These are phyloP conservation scores for Mugil cephalus DNA, from an alignment of 2,113 vertebrate species.

Conservation along the genomic window DNA sequence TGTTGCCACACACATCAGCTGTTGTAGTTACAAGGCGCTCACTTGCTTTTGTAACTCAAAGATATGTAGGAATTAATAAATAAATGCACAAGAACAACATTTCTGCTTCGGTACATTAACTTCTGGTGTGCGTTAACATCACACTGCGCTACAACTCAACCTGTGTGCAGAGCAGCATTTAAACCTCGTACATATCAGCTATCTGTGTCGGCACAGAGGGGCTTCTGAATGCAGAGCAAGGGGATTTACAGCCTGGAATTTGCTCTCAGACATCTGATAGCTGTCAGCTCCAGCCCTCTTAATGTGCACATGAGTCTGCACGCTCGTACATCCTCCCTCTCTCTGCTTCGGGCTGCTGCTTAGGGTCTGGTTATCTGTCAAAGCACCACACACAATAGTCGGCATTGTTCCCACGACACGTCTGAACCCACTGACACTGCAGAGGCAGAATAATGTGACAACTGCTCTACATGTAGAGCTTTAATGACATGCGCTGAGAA, in stretches of 20 bases:
- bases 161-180: too few relatives aligned
- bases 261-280: constrained; percentile 58
- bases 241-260: constrained; percentile 50
- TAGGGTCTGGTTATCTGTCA: constrained; percentile 16
- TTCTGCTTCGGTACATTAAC: too few relatives aligned
- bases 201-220: too few relatives aligned
- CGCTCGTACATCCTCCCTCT: constrained; percentile 15
- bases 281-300: constrained; percentile 12
- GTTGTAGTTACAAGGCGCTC: too few relatives aligned
- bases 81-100: too few relatives aligned
- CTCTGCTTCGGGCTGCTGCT: constrained; percentile 3
- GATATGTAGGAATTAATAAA: too few relatives aligned
- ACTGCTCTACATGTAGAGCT: constrained; percentile 5
- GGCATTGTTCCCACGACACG: constrained; percentile 33
- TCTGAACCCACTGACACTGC: constrained; percentile 36
- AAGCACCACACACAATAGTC: constrained; percentile 16
- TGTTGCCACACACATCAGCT: too few relatives aligned
- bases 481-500: neutral
- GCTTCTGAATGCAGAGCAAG: too few relatives aligned
- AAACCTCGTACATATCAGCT: too few relatives aligned
- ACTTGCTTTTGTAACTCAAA: too few relatives aligned
- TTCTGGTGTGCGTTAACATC: too few relatives aligned
- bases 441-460: neutral
- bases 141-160: too few relatives aligned
- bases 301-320: neutral